Percentiles rank a stretch among this genome's conserved stretches.
phyloP scores from a whole-genome alignment of 92 coral and sea anemone genomes.

The Galaxea fascicularis region DNA sequence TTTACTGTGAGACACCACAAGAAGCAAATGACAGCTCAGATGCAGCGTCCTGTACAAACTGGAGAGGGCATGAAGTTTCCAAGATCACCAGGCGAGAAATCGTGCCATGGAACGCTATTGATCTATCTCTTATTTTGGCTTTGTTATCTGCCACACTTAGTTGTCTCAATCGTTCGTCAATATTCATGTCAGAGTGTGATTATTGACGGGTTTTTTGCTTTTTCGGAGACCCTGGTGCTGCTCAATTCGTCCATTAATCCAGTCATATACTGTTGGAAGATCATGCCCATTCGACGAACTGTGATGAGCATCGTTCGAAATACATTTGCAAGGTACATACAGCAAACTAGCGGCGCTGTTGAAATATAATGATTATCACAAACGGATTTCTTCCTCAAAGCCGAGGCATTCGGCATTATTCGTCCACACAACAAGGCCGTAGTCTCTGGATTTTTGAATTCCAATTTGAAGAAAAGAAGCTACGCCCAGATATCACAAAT shows the following conservation, averaged over 20 bases:
- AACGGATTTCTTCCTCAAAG: too few species aligned
- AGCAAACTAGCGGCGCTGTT: too few species aligned
- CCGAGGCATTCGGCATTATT: too few species aligned
- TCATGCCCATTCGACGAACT: background rate
- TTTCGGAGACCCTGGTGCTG: slow-evolving; percentile 10
- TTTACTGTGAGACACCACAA: slow-evolving; percentile 15
- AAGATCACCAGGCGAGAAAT: background rate
- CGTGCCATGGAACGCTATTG: background rate
- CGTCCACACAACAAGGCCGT: too few species aligned
- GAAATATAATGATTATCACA: too few species aligned
- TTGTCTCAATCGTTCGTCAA: slow-evolving; percentile 1
- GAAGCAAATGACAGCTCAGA: background rate
- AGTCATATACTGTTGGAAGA: slow-evolving; percentile 15
- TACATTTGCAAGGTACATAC: background rate
- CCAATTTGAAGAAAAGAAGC: too few species aligned
- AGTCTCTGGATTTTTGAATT: too few species aligned
- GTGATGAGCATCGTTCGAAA: background rate
- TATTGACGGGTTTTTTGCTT: background rate
- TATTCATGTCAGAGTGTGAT: too few species aligned
- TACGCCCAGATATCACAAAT: too few species aligned
- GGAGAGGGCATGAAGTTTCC: background rate
- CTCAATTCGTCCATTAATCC: slow-evolving; percentile 15
- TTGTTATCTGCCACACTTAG: slow-evolving; percentile 15
- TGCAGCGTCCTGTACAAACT: background rate
- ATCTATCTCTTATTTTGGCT: slow-evolving; percentile 21